These are phyloP conservation scores for Pachydiplax longipennis DNA, from an alignment of 2,888 invertebrate genomes.

Conservation along the genomic window DNA sequence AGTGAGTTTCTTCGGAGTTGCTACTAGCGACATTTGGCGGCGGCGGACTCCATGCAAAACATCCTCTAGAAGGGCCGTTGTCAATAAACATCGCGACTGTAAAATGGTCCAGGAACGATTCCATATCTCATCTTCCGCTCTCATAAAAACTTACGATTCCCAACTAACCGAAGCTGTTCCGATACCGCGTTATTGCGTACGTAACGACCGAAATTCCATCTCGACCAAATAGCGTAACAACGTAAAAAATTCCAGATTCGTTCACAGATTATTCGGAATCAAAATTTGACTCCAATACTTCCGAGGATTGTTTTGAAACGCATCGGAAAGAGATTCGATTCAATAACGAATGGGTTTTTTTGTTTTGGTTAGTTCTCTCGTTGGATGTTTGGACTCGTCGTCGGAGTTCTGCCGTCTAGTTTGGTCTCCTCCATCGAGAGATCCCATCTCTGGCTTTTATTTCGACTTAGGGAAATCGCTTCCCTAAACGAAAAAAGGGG, in stretches of 20 bases:
- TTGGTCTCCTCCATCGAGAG: background rate
- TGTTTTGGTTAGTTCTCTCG: no score
- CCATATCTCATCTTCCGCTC: background rate
- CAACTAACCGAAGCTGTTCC: constrained; percentile 2
- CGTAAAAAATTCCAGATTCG: constrained; percentile 4
- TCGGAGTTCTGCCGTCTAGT: background rate
- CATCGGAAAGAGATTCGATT: background rate
- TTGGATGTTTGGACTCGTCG: background rate
- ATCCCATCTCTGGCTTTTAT: background rate
- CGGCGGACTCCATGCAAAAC: background rate
- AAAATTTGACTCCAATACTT: background rate
- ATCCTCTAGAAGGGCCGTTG: background rate
- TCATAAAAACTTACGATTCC: constrained; percentile 31
- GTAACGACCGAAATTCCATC: constrained; percentile 9
- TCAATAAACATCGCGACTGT: background rate
- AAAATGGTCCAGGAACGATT: background rate
- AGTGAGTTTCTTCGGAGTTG: no score
- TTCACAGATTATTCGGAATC: background rate
- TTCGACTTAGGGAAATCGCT: background rate
- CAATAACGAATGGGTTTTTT: background rate
- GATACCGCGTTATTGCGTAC: constrained; percentile 8
- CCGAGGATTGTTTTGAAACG: background rate
- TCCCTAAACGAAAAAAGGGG: background rate
- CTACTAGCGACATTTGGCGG: background rate
- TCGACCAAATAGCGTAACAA: background rate